Evolutionary conservation across 2,888 invertebrate species (phyloP).

Genomic region (Pharmacophagus antenor): DNA sequence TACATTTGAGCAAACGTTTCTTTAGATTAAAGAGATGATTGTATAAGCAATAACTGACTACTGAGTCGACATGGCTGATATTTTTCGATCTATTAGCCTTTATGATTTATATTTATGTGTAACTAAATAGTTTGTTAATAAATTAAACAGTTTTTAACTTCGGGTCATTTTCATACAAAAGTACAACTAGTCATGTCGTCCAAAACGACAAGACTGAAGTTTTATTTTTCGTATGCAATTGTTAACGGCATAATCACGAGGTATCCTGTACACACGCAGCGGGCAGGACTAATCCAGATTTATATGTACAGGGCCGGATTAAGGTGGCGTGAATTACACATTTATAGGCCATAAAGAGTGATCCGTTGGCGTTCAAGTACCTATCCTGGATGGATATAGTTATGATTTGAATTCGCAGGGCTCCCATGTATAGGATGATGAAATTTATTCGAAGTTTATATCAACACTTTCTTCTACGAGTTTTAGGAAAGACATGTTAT

Average conservation of each 20-base stretch:
- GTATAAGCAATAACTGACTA: neutral
- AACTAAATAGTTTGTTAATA: constrained; percentile 3
- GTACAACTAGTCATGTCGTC: constrained; percentile 10
- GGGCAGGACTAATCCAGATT: constrained; percentile 77
- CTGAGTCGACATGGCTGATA: neutral
- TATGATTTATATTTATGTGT: constrained; percentile 32
- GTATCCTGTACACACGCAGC: constrained; percentile 68
- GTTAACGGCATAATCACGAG: constrained; percentile 78
- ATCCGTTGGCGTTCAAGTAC: constrained; percentile 75
- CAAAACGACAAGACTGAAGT: constrained; percentile 37
- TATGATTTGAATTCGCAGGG: constrained; percentile 62
- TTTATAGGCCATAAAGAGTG: constrained; percentile 81
- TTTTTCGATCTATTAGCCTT: too few species aligned
- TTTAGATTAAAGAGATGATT: too few species aligned
- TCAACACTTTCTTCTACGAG: neutral
- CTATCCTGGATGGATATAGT: constrained; percentile 67
- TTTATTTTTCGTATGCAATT: constrained; percentile 80
- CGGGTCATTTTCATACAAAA: constrained; percentile 12
- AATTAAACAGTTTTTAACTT: constrained; percentile 2
- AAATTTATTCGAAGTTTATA: neutral
- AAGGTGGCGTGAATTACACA: constrained; percentile 80
- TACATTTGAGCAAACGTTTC: too few species aligned
- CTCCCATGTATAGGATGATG: constrained; percentile 31
- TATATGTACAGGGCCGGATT: constrained; percentile 76
- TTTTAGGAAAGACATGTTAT: neutral